Conservation (phyloP, 2,113 vertebrate genomes). For the Piaya cayana region DNA sequence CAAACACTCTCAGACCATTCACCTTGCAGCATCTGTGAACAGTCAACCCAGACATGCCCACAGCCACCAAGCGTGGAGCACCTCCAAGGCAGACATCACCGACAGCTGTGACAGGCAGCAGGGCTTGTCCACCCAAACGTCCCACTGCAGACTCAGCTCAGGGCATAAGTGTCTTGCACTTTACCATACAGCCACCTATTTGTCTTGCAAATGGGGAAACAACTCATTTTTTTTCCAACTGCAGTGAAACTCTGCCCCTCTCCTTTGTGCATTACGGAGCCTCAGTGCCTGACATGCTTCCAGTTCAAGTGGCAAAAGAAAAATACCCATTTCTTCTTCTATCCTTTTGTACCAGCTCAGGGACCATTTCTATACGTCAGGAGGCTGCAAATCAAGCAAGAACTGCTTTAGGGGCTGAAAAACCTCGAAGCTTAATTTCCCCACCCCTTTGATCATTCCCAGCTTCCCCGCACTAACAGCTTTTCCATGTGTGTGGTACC, state of each 20-base stretch:
- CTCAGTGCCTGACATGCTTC: not conserved
- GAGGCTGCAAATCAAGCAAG: not conserved
- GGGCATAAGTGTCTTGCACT: not conserved
- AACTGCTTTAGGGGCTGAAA: not conserved
- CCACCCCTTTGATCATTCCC: not conserved
- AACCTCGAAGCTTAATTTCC: not conserved
- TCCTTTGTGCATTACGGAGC: not conserved
- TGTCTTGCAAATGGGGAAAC: not conserved
- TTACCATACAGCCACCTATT: not conserved
- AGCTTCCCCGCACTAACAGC: not conserved
- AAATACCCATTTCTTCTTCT: not conserved
- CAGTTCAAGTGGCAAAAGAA: not conserved
- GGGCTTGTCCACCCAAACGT: rapidly evolving
- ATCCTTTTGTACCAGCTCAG: not conserved
- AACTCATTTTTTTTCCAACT: not conserved
- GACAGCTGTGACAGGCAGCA: not conserved
- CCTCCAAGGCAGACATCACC: not conserved
- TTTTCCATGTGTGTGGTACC: not conserved
- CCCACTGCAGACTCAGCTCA: not conserved
- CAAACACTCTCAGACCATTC: rapidly evolving
- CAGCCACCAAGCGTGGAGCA: not conserved
- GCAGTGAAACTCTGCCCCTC: not conserved
- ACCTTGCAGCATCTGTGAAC: not conserved
- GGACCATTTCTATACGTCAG: not conserved
- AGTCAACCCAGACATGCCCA: not conserved